phyloP scores from a whole-genome alignment of 2,888 invertebrate species.

The Drosophila kanekoi region DNA sequence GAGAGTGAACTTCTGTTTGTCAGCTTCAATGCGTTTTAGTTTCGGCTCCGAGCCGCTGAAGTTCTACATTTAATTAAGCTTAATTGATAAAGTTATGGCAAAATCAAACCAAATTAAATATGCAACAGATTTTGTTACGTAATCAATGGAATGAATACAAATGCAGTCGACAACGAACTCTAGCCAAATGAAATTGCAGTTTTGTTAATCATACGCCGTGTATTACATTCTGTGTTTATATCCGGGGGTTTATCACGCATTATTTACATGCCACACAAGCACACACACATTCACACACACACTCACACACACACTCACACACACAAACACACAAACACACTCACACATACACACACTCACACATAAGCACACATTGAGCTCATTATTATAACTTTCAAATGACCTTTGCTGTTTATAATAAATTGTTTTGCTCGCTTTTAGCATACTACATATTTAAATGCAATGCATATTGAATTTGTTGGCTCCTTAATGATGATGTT shows the following conservation, averaged over 20 bases:
- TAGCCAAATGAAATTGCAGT: constrained; percentile 26
- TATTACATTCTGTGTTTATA: constrained; percentile 8
- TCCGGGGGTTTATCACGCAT: constrained; percentile 35
- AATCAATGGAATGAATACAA: constrained; percentile 57
- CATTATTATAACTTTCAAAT: constrained; percentile 61
- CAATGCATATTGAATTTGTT: constrained; percentile 71
- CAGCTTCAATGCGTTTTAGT: constrained; percentile 14
- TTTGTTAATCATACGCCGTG: constrained; percentile 63
- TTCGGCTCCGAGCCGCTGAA: constrained; percentile 16
- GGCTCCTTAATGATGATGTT: constrained; percentile 72
- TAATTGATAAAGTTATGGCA: constrained; percentile 76
- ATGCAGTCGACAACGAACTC: constrained; percentile 21
- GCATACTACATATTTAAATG: constrained; percentile 70
- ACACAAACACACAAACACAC: constrained; percentile 3
- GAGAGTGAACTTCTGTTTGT: constrained; percentile 16
- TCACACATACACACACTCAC: constrained; percentile 1
- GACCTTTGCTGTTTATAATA: constrained; percentile 68
- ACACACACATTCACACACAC: constrained; percentile 1
- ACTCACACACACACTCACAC: constrained; percentile 1
- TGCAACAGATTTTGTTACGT: constrained; percentile 64
- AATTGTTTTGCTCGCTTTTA: constrained; percentile 48
- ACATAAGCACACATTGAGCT: constrained; percentile 11
- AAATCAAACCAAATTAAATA: constrained; percentile 77
- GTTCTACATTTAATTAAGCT: constrained; percentile 72
- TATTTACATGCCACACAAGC: constrained; percentile 35